Conservation (phyloP, 2,888 invertebrate genomes). For the Campopleginae sp. region DNA sequence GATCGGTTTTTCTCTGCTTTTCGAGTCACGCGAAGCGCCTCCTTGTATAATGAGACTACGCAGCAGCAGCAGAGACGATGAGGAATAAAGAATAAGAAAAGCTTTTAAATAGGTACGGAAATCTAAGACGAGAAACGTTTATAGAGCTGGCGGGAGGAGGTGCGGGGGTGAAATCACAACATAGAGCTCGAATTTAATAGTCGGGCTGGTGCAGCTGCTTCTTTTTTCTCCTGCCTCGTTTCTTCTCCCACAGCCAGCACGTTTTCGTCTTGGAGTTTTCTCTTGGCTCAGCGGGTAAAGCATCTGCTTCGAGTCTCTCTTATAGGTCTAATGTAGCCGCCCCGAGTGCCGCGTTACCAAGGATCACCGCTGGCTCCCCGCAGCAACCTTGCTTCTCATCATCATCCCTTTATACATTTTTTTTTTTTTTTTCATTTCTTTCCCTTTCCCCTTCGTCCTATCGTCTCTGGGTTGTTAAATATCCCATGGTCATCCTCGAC, state of each 20-base stretch:
- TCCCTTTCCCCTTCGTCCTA: slow-evolving; percentile 17
- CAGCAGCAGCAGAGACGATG: slow-evolving; percentile 5
- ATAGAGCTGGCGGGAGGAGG: slow-evolving; percentile 15
- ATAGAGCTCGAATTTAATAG: slow-evolving; percentile 62
- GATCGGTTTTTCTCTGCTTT: background rate
- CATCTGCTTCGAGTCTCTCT: slow-evolving; percentile 44
- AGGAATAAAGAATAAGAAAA: slow-evolving; percentile 17
- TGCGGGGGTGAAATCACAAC: slow-evolving; percentile 70
- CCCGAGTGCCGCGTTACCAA: slow-evolving; percentile 19
- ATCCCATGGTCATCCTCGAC: slow-evolving; percentile 41
- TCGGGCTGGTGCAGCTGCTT: slow-evolving; percentile 60
- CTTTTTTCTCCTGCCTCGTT: slow-evolving; percentile 29
- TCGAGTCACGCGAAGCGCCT: slow-evolving; percentile 13
- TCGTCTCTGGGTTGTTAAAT: slow-evolving; percentile 19
- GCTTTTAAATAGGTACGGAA: slow-evolving; percentile 48
- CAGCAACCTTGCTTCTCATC: slow-evolving; percentile 35
- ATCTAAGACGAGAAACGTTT: slow-evolving; percentile 46
- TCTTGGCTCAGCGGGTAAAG: slow-evolving; percentile 23
- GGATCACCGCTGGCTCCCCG: slow-evolving; percentile 13
- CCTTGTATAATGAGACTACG: slow-evolving; percentile 15
- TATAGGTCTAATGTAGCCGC: slow-evolving; percentile 3
- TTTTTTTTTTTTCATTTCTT: slow-evolving; percentile 36
- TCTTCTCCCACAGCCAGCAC: slow-evolving; percentile 2
- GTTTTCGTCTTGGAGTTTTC: slow-evolving; percentile 7
- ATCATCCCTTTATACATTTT: slow-evolving; percentile 34